Evolutionary conservation across 2,797 vertebrate genomes (phyloP).

Genomic region (Mormyrops boulengeri): DNA sequence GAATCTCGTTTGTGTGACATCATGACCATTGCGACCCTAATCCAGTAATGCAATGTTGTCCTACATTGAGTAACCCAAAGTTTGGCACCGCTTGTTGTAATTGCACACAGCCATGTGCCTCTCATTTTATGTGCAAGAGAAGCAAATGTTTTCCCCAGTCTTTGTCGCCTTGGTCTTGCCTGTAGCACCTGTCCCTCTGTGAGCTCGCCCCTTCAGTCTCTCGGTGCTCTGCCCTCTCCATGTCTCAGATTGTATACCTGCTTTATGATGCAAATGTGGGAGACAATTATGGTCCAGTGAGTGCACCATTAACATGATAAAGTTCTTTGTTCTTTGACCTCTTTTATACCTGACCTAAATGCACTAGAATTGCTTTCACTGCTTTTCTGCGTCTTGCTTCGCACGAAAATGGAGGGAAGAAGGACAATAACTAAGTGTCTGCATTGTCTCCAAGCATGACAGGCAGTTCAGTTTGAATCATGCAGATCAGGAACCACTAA

Average conservation of each 20-base stretch:
- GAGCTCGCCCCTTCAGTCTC: background rate
- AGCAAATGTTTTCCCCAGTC: background rate
- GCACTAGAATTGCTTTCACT: background rate
- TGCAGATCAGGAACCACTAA: background rate
- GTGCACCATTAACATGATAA: slow-evolving; percentile 1
- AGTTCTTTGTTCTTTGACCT: background rate
- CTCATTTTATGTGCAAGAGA: background rate
- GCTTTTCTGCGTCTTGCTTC: background rate
- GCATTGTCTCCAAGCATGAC: background rate
- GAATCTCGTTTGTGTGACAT: background rate
- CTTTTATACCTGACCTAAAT: background rate
- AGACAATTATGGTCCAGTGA: background rate
- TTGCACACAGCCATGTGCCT: background rate
- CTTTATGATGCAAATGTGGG: slow-evolving; percentile 4
- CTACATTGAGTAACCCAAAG: background rate
- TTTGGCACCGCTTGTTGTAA: background rate
- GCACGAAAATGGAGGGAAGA: background rate
- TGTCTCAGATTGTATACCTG: background rate
- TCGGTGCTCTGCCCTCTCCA: background rate
- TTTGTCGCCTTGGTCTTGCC: background rate
- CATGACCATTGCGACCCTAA: background rate
- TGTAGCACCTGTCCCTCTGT: background rate
- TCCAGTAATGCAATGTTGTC: background rate
- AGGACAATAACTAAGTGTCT: background rate
- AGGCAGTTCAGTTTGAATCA: background rate